Conservation (phyloP, 2,888 invertebrate genomes). For the Meiosimyza decipiens region DNA sequence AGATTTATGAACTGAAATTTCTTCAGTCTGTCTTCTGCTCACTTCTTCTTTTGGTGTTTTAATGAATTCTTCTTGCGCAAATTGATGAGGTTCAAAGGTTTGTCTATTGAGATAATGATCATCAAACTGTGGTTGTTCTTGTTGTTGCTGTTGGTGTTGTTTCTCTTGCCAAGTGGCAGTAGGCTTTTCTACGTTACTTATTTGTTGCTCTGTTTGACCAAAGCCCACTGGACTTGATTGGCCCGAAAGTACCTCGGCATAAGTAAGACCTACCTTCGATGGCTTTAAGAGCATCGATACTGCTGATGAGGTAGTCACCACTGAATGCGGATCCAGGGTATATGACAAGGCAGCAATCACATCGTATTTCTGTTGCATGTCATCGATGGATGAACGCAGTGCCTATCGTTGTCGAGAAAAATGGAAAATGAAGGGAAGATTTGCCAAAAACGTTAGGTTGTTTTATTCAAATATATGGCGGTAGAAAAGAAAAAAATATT, state of each 20-base stretch:
- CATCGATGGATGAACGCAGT: slow-evolving; percentile 72
- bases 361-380: slow-evolving; percentile 77
- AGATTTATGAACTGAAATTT: slow-evolving; percentile 33
- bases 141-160: slow-evolving; percentile 6
- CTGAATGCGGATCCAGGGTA: slow-evolving; percentile 78
- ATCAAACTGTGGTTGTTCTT: slow-evolving; percentile 42
- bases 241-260: slow-evolving; percentile 80
- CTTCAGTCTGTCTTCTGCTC: slow-evolving; percentile 37
- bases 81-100: slow-evolving; percentile 31
- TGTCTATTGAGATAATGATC: slow-evolving; percentile 39
- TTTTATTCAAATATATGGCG: slow-evolving; percentile 42
- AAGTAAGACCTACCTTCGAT: slow-evolving; percentile 68
- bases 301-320: slow-evolving; percentile 68
- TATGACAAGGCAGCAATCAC: slow-evolving; percentile 78
- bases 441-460: slow-evolving; percentile 66
- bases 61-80: slow-evolving; percentile 29
- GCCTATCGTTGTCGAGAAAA: slow-evolving; percentile 58
- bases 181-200: slow-evolving; percentile 44
- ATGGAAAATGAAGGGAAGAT: slow-evolving; percentile 63
- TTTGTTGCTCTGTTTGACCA: slow-evolving; percentile 48
- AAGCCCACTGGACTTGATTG: slow-evolving; percentile 65
- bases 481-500: slow-evolving; percentile 37
- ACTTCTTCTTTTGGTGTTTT: slow-evolving; percentile 16
- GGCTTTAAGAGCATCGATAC: slow-evolving; percentile 68
- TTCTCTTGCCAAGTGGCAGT: slow-evolving; percentile 41